Percentiles rank a stretch among this genome's conserved stretches.
These are phyloP conservation scores for Zapornia atra DNA, from an alignment of 2,113 vertebrate species.

Conservation along the genomic window DNA sequence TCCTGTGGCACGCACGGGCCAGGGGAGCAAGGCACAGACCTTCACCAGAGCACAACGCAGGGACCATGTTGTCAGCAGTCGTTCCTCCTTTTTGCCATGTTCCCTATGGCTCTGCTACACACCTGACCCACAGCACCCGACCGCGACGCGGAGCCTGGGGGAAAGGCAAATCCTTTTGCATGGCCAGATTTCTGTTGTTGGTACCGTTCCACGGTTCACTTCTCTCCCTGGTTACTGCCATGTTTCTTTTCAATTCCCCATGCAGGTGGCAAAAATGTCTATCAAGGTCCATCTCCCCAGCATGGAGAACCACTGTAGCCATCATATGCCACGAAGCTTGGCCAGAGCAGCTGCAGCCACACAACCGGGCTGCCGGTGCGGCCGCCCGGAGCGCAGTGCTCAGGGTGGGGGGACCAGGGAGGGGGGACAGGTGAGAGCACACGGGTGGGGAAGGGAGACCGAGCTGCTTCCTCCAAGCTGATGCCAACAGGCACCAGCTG, in stretches of 20 bases:
- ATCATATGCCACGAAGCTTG: background rate
- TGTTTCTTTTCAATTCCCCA: background rate
- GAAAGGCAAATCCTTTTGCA: background rate
- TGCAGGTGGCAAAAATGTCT: background rate
- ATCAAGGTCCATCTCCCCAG: background rate
- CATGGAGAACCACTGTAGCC: background rate
- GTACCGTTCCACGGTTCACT: background rate
- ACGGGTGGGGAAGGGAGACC: background rate
- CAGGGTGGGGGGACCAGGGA: accelerated
- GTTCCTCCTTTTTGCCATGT: background rate
- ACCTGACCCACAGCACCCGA: background rate
- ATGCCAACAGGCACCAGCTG: background rate
- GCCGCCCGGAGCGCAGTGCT: background rate
- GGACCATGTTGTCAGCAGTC: background rate
- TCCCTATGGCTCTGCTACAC: background rate
- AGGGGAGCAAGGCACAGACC: background rate
- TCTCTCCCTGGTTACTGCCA: background rate
- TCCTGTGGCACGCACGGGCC: background rate
- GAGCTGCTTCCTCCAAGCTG: background rate
- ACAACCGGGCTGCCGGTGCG: accelerated
- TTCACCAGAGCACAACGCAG: background rate
- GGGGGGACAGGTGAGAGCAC: background rate
- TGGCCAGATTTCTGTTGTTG: background rate
- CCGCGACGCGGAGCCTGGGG: background rate
- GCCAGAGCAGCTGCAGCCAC: background rate